Percentiles rank a stretch among this genome's conserved stretches.
phyloP scores from a whole-genome alignment of 2,797 vertebrate species.

The Clarias fuscus region DNA sequence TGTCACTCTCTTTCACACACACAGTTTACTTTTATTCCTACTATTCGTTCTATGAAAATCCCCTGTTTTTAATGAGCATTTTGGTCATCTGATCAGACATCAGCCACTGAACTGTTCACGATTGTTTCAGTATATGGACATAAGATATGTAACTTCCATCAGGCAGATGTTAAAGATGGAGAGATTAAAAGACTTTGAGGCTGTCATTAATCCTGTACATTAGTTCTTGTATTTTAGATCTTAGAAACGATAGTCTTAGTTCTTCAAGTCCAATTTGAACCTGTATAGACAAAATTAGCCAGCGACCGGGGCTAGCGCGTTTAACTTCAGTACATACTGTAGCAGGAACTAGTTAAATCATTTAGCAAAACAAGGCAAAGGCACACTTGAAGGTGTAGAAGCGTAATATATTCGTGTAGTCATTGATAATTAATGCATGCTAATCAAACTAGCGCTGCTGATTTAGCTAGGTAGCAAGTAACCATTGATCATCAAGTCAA shows the following conservation, averaged over 20 bases:
- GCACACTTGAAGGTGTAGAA: too few relatives aligned
- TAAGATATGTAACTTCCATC: neutral
- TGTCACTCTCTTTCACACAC: slow-evolving; percentile 19
- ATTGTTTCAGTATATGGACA: neutral
- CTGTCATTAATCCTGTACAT: neutral
- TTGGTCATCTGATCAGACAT: neutral
- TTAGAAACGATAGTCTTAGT: neutral
- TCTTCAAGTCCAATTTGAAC: neutral
- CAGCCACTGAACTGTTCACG: neutral
- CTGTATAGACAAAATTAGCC: neutral
- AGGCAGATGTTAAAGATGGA: too few relatives aligned
- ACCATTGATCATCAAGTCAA: neutral
- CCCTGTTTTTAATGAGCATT: neutral
- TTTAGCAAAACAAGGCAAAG: neutral
- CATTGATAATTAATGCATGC: neutral
- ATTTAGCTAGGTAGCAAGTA: neutral
- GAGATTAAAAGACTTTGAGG: neutral
- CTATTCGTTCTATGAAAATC: neutral
- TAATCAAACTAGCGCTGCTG: neutral
- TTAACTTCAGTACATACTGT: neutral
- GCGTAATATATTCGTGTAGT: too few relatives aligned
- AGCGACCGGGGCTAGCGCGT: neutral
- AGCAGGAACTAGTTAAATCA: neutral
- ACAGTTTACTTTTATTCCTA: neutral
- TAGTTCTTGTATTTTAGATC: neutral